phyloP scores from a whole-genome alignment of 2,797 vertebrate genomes.

The Apodemus agrarius region DNA sequence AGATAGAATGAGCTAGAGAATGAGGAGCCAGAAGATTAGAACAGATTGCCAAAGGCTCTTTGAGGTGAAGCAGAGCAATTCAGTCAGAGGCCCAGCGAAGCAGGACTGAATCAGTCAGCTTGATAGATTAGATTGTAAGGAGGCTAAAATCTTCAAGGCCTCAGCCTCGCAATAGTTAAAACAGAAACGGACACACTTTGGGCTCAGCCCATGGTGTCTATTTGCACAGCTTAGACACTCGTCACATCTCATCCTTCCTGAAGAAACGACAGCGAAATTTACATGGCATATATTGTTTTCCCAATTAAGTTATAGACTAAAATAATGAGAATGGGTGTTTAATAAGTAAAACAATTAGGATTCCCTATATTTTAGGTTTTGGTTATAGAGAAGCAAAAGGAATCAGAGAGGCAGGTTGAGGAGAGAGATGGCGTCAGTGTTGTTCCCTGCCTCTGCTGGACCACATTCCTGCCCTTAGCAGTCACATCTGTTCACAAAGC shows the following conservation, averaged over 20 bases:
- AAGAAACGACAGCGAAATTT: background rate
- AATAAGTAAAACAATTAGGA: constrained; percentile 20
- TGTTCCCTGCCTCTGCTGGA: background rate
- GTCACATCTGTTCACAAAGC: background rate
- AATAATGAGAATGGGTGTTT: background rate
- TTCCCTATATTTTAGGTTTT: constrained; percentile 46
- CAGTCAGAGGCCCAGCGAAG: background rate
- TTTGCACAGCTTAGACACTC: background rate
- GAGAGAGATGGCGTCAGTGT: background rate
- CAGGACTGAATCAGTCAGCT: background rate
- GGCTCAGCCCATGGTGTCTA: background rate
- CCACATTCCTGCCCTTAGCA: background rate
- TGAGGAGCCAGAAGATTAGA: background rate
- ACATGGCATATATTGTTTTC: background rate
- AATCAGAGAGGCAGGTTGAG: constrained; percentile 15
- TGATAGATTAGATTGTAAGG: background rate
- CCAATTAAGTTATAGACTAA: constrained; percentile 37
- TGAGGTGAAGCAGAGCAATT: background rate
- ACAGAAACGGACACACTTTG: background rate
- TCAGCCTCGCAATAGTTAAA: background rate
- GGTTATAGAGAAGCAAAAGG: constrained; percentile 29
- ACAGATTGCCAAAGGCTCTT: background rate
- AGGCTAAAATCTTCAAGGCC: background rate
- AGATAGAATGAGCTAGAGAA: background rate
- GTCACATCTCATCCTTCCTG: background rate